Conservation (phyloP, 2,113 vertebrate genomes). For the Baryphthengus martii region DNA sequence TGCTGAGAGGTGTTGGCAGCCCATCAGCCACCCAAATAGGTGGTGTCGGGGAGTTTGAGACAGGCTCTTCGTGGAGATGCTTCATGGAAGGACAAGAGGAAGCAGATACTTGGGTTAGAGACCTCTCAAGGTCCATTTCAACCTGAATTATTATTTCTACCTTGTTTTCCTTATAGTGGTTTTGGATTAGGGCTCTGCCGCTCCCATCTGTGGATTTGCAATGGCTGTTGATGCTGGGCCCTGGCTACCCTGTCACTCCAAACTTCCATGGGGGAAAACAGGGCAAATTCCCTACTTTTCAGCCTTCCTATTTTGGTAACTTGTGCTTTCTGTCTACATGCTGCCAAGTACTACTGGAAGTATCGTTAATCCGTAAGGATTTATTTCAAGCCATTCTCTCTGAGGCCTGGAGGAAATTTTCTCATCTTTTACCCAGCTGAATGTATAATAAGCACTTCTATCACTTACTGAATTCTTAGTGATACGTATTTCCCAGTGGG, state of each 20-base stretch:
- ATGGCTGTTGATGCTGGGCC: not conserved
- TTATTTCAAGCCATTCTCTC: conserved; percentile 26
- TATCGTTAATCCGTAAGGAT: not conserved
- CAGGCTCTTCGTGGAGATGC: not conserved
- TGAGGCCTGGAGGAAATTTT: not conserved
- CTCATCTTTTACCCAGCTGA: not conserved
- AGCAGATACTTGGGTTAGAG: not conserved
- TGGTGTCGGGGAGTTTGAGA: not conserved
- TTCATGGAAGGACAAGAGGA: not conserved
- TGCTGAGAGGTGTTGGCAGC: not conserved
- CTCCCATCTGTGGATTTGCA: not conserved
- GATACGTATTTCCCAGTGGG: not conserved
- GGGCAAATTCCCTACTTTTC: not conserved
- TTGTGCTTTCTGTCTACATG: not conserved
- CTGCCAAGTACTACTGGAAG: not conserved
- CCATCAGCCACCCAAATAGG: not conserved
- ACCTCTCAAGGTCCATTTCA: not conserved
- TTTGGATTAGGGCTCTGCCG: not conserved
- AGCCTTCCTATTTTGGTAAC: not conserved
- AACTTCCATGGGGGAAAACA: not conserved
- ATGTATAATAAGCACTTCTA: conserved; percentile 13
- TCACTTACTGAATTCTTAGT: conserved; percentile 6
- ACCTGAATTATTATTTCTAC: not conserved
- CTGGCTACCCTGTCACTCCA: not conserved
- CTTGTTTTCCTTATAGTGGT: not conserved